Conservation (phyloP, 2,888 invertebrate species). For the Aspidiotus destructor region DNA sequence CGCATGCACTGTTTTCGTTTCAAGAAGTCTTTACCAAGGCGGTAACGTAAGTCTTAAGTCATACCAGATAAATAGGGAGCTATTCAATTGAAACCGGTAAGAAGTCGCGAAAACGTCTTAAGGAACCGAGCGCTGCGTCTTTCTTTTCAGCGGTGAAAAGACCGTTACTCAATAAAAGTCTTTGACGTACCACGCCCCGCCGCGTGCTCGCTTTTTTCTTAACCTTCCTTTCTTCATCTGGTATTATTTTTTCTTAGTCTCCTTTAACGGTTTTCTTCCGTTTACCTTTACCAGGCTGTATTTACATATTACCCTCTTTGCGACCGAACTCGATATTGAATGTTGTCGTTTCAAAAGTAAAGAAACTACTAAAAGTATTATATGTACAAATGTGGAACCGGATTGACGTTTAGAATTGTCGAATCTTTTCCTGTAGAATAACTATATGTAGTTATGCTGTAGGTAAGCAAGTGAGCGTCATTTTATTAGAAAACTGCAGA, state of each 20-base stretch:
- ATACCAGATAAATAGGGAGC: background rate
- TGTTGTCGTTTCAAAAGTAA: background rate
- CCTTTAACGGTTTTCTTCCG: background rate
- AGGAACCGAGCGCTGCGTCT: background rate
- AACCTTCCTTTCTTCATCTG: background rate
- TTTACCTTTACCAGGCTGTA: background rate
- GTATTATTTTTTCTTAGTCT: slow-evolving; percentile 3
- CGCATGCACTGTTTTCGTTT: no score
- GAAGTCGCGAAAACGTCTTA: slow-evolving; percentile 3
- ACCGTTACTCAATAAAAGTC: background rate
- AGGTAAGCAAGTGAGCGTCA: no score
- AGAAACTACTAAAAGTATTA: background rate
- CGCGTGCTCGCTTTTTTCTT: slow-evolving; percentile 2
- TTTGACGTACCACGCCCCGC: slow-evolving; percentile 3
- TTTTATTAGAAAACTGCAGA: no score
- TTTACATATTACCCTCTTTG: background rate
- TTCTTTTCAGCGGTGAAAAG: background rate
- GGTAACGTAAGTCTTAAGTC: background rate
- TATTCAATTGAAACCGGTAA: background rate
- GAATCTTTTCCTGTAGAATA: no score
- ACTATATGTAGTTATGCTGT: no score
- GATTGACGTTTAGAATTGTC: background rate
- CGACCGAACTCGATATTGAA: background rate
- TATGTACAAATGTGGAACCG: background rate
- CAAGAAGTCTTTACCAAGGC: background rate